Evolutionary conservation across 2,888 invertebrate species (phyloP), one percentile per base, ranked within the genome.

Genomic region (Galerucella nymphaeae): DNA sequence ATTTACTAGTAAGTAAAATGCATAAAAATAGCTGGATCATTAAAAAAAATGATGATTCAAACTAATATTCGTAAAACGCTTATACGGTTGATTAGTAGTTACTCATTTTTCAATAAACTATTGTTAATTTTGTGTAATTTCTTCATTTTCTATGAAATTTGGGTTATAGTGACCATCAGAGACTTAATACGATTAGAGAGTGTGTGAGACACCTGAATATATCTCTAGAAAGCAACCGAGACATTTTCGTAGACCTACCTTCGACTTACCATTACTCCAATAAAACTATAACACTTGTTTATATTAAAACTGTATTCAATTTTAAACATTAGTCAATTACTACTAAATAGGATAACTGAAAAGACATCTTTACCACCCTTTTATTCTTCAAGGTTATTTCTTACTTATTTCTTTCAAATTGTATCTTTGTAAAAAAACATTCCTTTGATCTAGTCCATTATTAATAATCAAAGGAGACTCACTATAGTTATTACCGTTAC

Each of bases 201-300:
- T 79, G 78, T 80, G 78, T 79, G 81, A 80, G 82, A 82, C 74
- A 80, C 76, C 78, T 79, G 80, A 79, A 79, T 81, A 81, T 82
- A 66, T 66, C 72, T 70, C 73, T 66, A 55, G 73, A 74, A 74
- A 74, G 73, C 71, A 66, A 67, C 38, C 66, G 71, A 64, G 67
- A 66, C 67, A 55, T 71, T 62, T 50, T 71, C 53, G 62, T 41
- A 67, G 67, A 71, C 71, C 70, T 74, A 74, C 73, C 73, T 74
- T 74, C 71, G 63, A 70, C 30, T 41, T 2, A 62, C 42, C 16
- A 6, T 11, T 62, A 62, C 16, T 62, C 38, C 61, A 41, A n/a
- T 62, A 59, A 30, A 59, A 59, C 59, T 59, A 23, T 14, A 5
- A 16, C 16, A 9, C 53, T 18, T 18, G 18, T 53, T 53, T 2